Evolutionary conservation across 2,113 vertebrate genomes (phyloP).

Genomic region (Eulacestoma nigropectus): DNA sequence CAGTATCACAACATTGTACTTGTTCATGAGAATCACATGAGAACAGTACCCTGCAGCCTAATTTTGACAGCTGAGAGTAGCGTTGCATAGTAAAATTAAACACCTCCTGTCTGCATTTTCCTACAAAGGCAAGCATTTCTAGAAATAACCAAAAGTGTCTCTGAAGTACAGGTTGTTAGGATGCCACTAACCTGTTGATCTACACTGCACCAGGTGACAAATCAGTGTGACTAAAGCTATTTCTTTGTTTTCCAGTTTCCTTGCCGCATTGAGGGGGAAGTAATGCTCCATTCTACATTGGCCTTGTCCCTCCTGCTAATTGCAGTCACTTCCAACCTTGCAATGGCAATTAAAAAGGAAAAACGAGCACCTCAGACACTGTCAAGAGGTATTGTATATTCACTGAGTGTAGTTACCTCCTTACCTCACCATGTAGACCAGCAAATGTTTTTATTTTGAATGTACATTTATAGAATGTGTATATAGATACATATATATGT

Average conservation of each 20-base stretch:
- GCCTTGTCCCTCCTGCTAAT: constrained; percentile 55
- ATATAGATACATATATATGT: too few relatives aligned
- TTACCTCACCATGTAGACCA: background rate
- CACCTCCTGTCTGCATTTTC: background rate
- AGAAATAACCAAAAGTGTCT: background rate
- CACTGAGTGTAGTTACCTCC: background rate
- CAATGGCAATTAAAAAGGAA: constrained; percentile 67
- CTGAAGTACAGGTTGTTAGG: background rate
- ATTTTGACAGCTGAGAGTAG: background rate
- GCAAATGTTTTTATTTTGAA: background rate
- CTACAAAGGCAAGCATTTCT: background rate
- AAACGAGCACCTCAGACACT: constrained; percentile 68
- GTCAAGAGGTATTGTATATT: constrained; percentile 68
- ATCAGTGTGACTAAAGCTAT: background rate
- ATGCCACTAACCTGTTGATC: background rate
- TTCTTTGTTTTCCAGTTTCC: background rate
- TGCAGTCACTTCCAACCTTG: constrained; percentile 64
- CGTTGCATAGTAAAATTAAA: background rate
- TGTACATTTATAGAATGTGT: background rate
- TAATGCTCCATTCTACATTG: constrained; percentile 40
- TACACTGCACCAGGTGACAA: background rate
- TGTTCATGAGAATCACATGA: background rate
- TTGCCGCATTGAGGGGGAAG: background rate
- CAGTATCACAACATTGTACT: background rate
- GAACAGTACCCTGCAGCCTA: background rate